These are phyloP conservation scores for Spinus olivaceus DNA, from an alignment of 2,797 vertebrate genomes.

Conservation along the genomic window DNA sequence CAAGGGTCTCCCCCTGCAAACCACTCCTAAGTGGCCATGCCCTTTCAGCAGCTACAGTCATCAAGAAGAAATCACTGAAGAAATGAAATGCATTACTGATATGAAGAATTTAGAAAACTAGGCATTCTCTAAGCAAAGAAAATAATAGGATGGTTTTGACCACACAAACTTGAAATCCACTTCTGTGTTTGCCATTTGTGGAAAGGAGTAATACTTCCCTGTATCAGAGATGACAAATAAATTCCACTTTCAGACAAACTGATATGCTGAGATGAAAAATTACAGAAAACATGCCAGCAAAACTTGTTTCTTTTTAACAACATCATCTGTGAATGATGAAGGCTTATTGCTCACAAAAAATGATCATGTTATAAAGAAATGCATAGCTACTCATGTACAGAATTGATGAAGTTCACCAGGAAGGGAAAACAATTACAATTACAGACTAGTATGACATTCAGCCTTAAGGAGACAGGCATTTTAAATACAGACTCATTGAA, in stretches of 20 bases:
- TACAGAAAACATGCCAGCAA: background rate
- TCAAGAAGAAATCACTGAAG: background rate
- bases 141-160: background rate
- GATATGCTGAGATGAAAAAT: background rate
- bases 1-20: background rate
- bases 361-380: background rate
- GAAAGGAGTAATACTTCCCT: background rate
- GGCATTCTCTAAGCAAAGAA: background rate
- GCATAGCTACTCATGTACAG: background rate
- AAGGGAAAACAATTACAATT: background rate
- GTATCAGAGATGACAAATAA: background rate
- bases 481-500: background rate
- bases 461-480: background rate
- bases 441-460: background rate
- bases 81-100: accelerated
- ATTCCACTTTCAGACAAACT: background rate
- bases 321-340: background rate
- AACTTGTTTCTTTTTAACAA: background rate
- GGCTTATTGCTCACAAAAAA: background rate
- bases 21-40: background rate
- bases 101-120: background rate
- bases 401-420: background rate
- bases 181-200: background rate
- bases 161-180: background rate
- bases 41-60: background rate